These are phyloP conservation scores for Andrena dorsata DNA, from an alignment of 2,888 invertebrate species.

Conservation along the genomic window DNA sequence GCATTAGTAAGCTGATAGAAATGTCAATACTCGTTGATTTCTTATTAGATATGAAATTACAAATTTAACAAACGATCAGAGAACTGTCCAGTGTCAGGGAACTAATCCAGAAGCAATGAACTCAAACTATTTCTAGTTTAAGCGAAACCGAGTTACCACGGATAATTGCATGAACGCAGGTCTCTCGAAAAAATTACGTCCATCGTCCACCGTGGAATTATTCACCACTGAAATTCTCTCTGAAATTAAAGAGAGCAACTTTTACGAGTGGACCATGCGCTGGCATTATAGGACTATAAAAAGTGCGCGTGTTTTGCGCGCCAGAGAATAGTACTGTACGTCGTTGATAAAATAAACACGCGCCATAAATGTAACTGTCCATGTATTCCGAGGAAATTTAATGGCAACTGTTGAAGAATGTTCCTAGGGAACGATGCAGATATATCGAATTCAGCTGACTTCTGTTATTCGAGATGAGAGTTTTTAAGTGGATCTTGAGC, in stretches of 20 bases:
- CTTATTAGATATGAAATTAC: not conserved
- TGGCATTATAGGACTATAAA: not conserved
- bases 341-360: not conserved
- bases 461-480: not conserved
- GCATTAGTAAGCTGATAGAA: no score
- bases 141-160: not conserved
- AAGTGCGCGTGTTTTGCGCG: not conserved
- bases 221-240: not conserved
- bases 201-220: not conserved
- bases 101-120: not conserved
- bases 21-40: no score
- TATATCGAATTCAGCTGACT: not conserved
- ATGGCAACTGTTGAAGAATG: not conserved
- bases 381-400: not conserved
- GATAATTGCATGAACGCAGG: not conserved
- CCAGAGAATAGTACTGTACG: not conserved
- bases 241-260: not conserved
- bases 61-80: not conserved
- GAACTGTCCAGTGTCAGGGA: not conserved
- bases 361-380: not conserved
- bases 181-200: not conserved
- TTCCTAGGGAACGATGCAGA: not conserved
- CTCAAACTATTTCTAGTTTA: not conserved
- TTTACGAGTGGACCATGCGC: conserved; percentile 12
- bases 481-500: not conserved